Evolutionary conservation across 64 coral and sea anemone species (phyloP).

Genomic region (Montipora efflorescens): DNA sequence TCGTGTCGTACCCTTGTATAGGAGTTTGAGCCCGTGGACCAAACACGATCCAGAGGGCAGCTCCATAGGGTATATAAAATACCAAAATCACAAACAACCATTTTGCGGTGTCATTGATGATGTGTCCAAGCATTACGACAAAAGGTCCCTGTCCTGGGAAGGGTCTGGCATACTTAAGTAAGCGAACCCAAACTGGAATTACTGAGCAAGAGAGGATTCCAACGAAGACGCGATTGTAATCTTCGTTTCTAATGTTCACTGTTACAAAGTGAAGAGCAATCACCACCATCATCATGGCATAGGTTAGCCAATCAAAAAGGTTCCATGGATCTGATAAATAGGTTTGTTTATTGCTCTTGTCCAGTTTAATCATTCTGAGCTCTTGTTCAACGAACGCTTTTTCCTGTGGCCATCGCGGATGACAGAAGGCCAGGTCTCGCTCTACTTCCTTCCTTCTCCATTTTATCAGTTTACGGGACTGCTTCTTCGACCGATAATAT

Average conservation of each 20-base stretch:
- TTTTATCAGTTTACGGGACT: conserved; percentile 52
- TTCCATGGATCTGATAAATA: conserved; percentile 86
- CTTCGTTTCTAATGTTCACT: conserved; percentile 31
- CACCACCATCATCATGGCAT: conserved; percentile 67
- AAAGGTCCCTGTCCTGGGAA: conserved; percentile 84
- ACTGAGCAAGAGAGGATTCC: conserved; percentile 71
- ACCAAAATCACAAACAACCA: conserved; percentile 81
- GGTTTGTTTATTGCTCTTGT: conserved; percentile 29
- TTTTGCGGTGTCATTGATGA: conserved; percentile 72
- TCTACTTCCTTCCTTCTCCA: conserved; percentile 63
- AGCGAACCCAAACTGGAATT: conserved; percentile 81
- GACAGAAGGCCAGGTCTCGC: conserved; percentile 74
- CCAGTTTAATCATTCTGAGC: conserved; percentile 43
- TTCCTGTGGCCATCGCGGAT: conserved; percentile 85
- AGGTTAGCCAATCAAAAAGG: conserved; percentile 70
- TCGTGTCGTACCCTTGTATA: conserved; percentile 56
- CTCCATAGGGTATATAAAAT: conserved; percentile 86
- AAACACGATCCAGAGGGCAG: conserved; percentile 90
- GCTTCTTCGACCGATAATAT: conserved; percentile 59
- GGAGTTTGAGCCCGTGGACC: conserved; percentile 50
- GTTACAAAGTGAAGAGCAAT: conserved; percentile 69
- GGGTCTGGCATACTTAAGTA: conserved; percentile 86
- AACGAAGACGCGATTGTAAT: conserved; percentile 69
- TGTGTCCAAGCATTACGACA: conserved; percentile 85
- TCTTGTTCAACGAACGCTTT: conserved; percentile 70